Evolutionary conservation across 2,797 vertebrate genomes (phyloP).

Genomic region (Iguana delicatissima): DNA sequence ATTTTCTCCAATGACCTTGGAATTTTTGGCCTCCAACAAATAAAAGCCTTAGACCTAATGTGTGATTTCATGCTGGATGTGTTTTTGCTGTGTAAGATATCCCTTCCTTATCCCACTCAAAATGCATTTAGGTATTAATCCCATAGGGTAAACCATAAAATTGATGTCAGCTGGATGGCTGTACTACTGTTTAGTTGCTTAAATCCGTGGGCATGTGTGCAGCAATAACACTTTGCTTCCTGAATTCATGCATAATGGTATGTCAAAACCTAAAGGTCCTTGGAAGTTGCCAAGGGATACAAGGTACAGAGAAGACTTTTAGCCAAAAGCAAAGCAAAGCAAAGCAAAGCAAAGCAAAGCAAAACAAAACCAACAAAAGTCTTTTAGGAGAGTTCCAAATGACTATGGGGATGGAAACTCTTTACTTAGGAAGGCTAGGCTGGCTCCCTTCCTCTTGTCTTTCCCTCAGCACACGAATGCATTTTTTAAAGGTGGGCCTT

Average conservation of each 20-base stretch:
- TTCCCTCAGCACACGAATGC: not conserved
- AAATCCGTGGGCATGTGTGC: constrained; percentile 67
- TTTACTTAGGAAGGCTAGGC: constrained; percentile 42
- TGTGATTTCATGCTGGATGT: constrained; percentile 42
- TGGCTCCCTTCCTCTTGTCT: not conserved
- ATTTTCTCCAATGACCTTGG: not conserved
- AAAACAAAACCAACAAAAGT: too few relatives aligned
- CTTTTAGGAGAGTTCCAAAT: constrained; percentile 32
- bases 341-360: too few relatives aligned
- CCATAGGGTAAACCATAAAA: constrained; percentile 69
- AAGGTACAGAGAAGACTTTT: constrained; percentile 62
- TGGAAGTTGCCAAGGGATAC: constrained; percentile 77
- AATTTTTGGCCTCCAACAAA: not conserved
- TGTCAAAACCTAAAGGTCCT: constrained; percentile 73
- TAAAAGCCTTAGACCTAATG: not conserved
- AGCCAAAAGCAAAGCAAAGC: not conserved
- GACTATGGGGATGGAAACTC: not conserved
- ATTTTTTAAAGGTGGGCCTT: not conserved
- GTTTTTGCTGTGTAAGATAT: constrained; percentile 37
- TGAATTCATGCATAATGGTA: constrained; percentile 73
- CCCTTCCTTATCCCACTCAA: constrained; percentile 58
- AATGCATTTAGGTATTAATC: constrained; percentile 67
- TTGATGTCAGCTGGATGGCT: constrained; percentile 58
- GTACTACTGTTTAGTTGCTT: constrained; percentile 65
- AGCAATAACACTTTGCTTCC: constrained; percentile 66